phyloP scores from a whole-genome alignment of 1,140 invertebrate species.

The Euwallacea fornicatus region DNA sequence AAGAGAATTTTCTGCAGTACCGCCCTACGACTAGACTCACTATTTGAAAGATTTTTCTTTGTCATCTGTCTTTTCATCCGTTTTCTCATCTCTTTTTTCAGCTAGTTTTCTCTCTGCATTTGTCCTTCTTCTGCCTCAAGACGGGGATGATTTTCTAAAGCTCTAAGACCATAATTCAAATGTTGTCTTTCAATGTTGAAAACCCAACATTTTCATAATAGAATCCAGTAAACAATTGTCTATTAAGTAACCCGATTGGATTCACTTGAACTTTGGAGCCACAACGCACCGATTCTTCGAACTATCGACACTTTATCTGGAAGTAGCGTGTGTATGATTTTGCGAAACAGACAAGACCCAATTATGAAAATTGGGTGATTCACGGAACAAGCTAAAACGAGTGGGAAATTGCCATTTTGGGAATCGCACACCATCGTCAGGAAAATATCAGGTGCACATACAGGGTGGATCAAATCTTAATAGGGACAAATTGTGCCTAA shows the following conservation, averaged over 20 bases:
- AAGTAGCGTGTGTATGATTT: slow-evolving; percentile 19
- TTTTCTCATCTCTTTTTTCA: too few relatives aligned
- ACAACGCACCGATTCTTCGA: slow-evolving; percentile 3
- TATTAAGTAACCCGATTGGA: slow-evolving; percentile 1
- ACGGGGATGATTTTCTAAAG: too few relatives aligned
- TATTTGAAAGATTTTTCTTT: too few relatives aligned
- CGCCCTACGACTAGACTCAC: too few relatives aligned
- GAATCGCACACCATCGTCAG: background rate
- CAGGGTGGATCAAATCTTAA: background rate
- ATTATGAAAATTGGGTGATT: slow-evolving; percentile 20
- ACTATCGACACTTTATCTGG: slow-evolving; percentile 10
- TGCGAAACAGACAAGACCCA: slow-evolving; percentile 8
- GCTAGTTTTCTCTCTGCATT: too few relatives aligned
- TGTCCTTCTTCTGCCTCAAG: too few relatives aligned
- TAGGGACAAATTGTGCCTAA: too few relatives aligned
- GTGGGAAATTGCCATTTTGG: background rate
- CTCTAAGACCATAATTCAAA: too few relatives aligned
- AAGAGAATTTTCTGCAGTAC: too few relatives aligned
- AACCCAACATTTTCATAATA: background rate
- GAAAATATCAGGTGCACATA: background rate
- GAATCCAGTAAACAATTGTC: background rate
- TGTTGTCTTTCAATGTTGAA: too few relatives aligned
- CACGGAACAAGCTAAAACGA: slow-evolving; percentile 4
- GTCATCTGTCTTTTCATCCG: too few relatives aligned
- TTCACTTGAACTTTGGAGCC: slow-evolving; percentile 6